Base-by-base conservation (phyloP, 2,113 vertebrate genomes). In the Poeciliopsis occidentalis region DNA sequence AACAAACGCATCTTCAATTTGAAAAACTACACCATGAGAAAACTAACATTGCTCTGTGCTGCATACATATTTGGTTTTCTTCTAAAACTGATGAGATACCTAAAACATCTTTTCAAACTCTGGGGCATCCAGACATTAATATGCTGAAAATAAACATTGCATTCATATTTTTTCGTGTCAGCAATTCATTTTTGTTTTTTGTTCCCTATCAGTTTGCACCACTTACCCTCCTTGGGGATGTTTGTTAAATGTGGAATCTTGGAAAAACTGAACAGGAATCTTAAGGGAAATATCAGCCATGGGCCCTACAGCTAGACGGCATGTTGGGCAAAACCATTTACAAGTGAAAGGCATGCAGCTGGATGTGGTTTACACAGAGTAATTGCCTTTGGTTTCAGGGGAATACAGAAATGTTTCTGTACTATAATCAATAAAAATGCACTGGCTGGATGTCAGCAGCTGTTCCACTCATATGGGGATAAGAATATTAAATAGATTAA, bases 381-480 rank as follows among this genome's bases (percentile, higher is more conserved):
- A 92, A 93, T 92, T 91, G 90, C 89, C 77, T 89, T 71, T 67
- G 85, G 86, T 87, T 91, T 85, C 91, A 47, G 80, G 89, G 91
- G 90, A 91, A 88, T 89, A 89, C 85, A 88, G 77, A 87, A 86
- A 84, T 82, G 86, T 88, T 89, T 90, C 80, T 75, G 86, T 75
- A 61, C 81, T 75, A 87, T 88, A 92, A 93, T 93, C 92, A 92
- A 92, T 92, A 92, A 88, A 87, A 88, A 78, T 84, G 85, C 81
- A 69, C 69, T 77, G 81, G 69, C 74, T 87, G 68, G 82, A 90
- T 83, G 63, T 80, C 60, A 79, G 86, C 91, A 91, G 87, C 88
- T 92, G 91, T 78, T 80, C 22, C 37, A 71, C 64, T 83, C 89
- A 89, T 91, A 87, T 83, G 88, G 85, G 87, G 81, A 88, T 66